A percentile compares a stretch with the other conserved stretches of the same genome.
Evolutionary conservation across 92 coral and sea anemone genomes (phyloP).

Genomic region (Diadumene lineata): DNA sequence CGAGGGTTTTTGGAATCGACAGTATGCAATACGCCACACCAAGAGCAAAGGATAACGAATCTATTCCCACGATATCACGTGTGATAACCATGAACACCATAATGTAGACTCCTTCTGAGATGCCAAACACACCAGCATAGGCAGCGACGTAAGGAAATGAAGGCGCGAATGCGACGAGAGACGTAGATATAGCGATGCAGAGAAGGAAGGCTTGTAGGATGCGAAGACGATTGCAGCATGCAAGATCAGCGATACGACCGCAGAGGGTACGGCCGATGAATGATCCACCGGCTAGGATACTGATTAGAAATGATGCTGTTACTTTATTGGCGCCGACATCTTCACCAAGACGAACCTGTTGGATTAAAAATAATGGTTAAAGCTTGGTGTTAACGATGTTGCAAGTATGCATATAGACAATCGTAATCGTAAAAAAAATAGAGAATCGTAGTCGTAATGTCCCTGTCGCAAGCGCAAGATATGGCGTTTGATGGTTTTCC

Average conservation of each 20-base stretch:
- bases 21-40: slow-evolving; percentile 61
- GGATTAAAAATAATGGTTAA: not conserved
- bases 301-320: slow-evolving; percentile 63
- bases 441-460: no score
- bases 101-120: slow-evolving; percentile 61
- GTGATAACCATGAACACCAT: slow-evolving; percentile 58
- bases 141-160: slow-evolving; percentile 43
- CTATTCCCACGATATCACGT: slow-evolving; percentile 65
- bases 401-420: no score
- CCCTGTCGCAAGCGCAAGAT: no score
- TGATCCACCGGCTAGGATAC: slow-evolving; percentile 63
- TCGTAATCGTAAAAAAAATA: no score
- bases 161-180: slow-evolving; percentile 55
- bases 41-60: slow-evolving; percentile 57
- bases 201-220: slow-evolving; percentile 61
- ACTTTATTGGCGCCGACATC: slow-evolving; percentile 52
- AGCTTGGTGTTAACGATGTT: no score
- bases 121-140: slow-evolving; percentile 59
- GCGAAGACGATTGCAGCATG: slow-evolving; percentile 59
- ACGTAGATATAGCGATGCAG: slow-evolving; percentile 45
- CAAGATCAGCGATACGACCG: slow-evolving; percentile 66
- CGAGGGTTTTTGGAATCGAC: slow-evolving; percentile 66
- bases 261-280: slow-evolving; percentile 70
- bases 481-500: no score
- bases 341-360: slow-evolving; percentile 71